Evolutionary conservation across 2,113 vertebrate genomes (phyloP), one percentile per base, ranked within the genome.

Genomic region (Garra rufa): DNA sequence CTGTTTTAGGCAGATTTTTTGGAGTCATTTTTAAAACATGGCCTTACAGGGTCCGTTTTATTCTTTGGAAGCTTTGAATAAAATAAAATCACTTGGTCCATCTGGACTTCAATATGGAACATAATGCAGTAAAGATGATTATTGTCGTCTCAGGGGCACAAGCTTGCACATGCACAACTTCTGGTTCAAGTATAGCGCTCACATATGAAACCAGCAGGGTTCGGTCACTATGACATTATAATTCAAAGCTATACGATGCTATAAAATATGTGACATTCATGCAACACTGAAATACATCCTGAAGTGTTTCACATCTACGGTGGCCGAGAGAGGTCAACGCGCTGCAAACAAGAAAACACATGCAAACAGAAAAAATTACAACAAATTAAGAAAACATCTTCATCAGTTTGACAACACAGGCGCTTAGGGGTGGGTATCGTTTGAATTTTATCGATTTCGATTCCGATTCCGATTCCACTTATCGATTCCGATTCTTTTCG

Each of bases 71-170:
- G 50, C 63, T 61, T 73, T 71, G 41, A 70, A 43, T 41, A 50
- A 10, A 61, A 43, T 67, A 65, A 74, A 85, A 81, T 78, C 73
- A 59, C 55, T 83, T 83, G 11, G 41, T 70, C 85, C 73, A 78
- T 79, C 81, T 83, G 38, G 55, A 52, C 81, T 61, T 61, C 81
- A 83, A 59, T 83, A 67, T 83, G 85, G 52, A 28, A n/a, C 30
- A 28, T 48, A 52, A 63, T 79, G 30, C 30, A 57, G 11, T 70
- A 43, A 15, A 46, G 38, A 38, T 7, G 59, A 82, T 30, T 30
- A 26, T 69, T 65, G 65, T 9, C 11, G n/a, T 76, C 84, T 76
- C 78, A 2, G 70, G 50, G 79, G 59, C 71, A 81, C 55, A 21
- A 43, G 57, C 78, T 65, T 50, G 44, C 70, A 69, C 38, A 24